Base-by-base conservation (phyloP, 2,113 vertebrate genomes). In the Neogale vison region DNA sequence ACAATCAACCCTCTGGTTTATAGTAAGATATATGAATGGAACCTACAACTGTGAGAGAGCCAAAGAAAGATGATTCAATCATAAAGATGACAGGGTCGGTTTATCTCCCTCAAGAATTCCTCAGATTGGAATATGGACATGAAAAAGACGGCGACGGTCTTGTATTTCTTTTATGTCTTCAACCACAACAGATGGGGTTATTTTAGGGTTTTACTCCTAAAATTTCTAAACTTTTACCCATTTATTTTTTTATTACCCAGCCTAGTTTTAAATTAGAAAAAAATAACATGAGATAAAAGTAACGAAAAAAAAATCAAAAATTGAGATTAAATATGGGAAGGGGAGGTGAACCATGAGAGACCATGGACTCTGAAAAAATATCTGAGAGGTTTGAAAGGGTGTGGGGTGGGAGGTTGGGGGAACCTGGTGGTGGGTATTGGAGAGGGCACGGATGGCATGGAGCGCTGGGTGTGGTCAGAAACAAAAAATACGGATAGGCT, bases 231-330 rank as follows among this genome's bases (percentile, higher is more conserved):
- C 4, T 57, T 79, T 50, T 6, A 61, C 21, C 29, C 57, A 45
- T 65, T 92, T 80, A 11, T 57, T 93, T 65, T 96, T 86, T 96
- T 52, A 36, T 34, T 31, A 23, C 1, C 71, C 12, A 82, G 10
- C 1, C 31, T 96, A 81, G 85, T 74, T 63, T 96, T 79, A 95
- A 86, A 65, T 63, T 61, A 6, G 42, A 26, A 71, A 95, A 93
- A 93, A 92, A 57, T 34, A 83, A 29, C 47, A 29, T 39, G 52
- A 88, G 42, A 79, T 76, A 63, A 76, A 82, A 89, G 17, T 47
- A n/a, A 34, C 36, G 77, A 88, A 81, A n/a, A n/a, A n/a, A n/a
- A n/a, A n/a, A n/a, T n/a, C n/a, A n/a, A n/a, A n/a, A n/a, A n/a
- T n/a, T n/a, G n/a, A n/a, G n/a, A n/a, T n/a, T n/a, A n/a, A n/a